Base-by-base conservation (phyloP, 2,888 invertebrate genomes). In the Heteromyza rotundicornis region DNA sequence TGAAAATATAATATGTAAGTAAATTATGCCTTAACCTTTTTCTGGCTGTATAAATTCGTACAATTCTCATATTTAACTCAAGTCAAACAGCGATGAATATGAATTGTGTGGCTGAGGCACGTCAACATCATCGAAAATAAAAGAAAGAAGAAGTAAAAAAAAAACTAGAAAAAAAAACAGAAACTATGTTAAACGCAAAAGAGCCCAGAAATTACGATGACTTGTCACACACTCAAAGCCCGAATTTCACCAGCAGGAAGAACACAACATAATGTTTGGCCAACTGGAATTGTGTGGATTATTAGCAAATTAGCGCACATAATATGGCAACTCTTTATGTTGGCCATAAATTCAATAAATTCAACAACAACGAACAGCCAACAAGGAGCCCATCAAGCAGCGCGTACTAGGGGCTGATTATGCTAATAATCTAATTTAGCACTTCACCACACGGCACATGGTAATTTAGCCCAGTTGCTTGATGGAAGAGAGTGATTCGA, bases 31-130 rank as follows among this genome's bases (percentile, higher is more conserved):
- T n/a, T n/a, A n/a, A n/a, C n/a, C n/a, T n/a, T n/a, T n/a, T n/a
- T n/a, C n/a, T n/a, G n/a, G n/a, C n/a, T n/a, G n/a, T n/a, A n/a
- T n/a, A n/a, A n/a, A n/a, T n/a, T n/a, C n/a, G n/a, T n/a, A n/a
- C n/a, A n/a, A n/a, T n/a, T n/a, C n/a, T n/a, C 12, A 23, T 23
- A 60, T 64, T 62, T 63, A 67, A 67, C 64, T 63, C 66, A 64
- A 64, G 69, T 56, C 62, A 66, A n/a, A 63, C 67, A 51, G 51
- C 63, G 57, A 59, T n/a, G 65, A 67, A 65, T 66, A 70, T 76
- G 75, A 77, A 72, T 77, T 76, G 78, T 77, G 78, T 70, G 72
- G 71, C 68, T 64, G 67, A 69, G 71, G 65, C 75, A 75, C 77
- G 77, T 75, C 75, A 75, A 65, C 70, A 72, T 66, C 68, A 70